Percentiles rank a stretch among this genome's conserved stretches.
Evolutionary conservation across 2,888 invertebrate genomes (phyloP).

Genomic region (Aleiodes alternator): DNA sequence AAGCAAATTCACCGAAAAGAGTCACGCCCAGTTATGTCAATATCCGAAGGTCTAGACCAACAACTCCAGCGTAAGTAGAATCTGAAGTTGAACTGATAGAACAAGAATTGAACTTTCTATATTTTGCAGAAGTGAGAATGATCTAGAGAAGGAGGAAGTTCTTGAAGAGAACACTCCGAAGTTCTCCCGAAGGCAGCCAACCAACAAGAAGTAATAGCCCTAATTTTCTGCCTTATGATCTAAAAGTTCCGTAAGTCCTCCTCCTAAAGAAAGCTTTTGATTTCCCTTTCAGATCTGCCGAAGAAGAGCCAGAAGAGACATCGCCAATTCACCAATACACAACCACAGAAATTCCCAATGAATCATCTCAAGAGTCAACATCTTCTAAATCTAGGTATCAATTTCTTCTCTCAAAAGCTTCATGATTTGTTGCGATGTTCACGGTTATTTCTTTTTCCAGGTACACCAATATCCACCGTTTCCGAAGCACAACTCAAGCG

Average conservation of each 20-base stretch:
- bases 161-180: constrained; percentile 50
- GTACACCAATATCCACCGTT: constrained; percentile 74
- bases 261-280: not conserved
- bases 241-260: not conserved
- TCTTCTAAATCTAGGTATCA: constrained; percentile 67
- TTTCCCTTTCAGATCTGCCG: not conserved
- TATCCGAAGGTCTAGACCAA: constrained; percentile 68
- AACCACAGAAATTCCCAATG: constrained; percentile 32
- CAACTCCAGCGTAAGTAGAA: constrained; percentile 61
- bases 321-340: constrained; percentile 15
- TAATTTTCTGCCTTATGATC: not conserved
- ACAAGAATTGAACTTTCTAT: not conserved
- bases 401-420: constrained; percentile 27
- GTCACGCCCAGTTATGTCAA: constrained; percentile 70
- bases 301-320: constrained; percentile 47
- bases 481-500: constrained; percentile 68
- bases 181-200: constrained; percentile 56
- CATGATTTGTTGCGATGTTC: not conserved
- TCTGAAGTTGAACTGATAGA: constrained; percentile 22
- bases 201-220: constrained; percentile 53
- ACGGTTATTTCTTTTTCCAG: constrained; percentile 60
- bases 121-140: constrained; percentile 61
- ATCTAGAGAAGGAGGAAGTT: constrained; percentile 60
- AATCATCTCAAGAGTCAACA: constrained; percentile 53
- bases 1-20: constrained; percentile 28